A percentile compares a stretch with the other conserved stretches of the same genome.
phyloP scores from a whole-genome alignment of 2,888 invertebrate genomes.

The Drosophila parthenogenetica region DNA sequence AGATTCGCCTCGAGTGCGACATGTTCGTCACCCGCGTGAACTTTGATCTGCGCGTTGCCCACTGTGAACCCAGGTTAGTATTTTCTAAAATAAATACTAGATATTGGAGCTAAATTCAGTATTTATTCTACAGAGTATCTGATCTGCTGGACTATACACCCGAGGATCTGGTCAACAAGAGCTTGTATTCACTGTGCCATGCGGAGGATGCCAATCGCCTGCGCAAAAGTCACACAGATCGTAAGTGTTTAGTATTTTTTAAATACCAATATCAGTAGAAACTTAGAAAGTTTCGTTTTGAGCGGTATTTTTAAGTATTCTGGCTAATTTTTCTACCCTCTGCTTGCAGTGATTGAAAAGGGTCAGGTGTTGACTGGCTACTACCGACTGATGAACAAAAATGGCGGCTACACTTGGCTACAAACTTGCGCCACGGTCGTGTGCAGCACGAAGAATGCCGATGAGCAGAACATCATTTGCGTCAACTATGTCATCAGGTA shows the following conservation, averaged over 20 bases:
- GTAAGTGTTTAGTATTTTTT: conserved; percentile 88
- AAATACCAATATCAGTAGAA: not conserved
- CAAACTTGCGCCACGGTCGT: conserved; percentile 99
- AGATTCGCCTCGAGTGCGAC: conserved; percentile 96
- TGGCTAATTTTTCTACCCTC: not conserved
- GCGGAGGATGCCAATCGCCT: conserved; percentile 97
- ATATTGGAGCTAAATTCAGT: not conserved
- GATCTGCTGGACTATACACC: conserved; percentile 96
- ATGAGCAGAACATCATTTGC: conserved; percentile 98
- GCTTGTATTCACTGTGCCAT: conserved; percentile 97
- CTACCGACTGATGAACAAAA: conserved; percentile 97
- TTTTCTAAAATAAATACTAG: accelerated
- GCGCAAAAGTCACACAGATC: conserved; percentile 96
- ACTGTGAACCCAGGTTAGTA: conserved; percentile 97
- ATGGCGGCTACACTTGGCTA: conserved; percentile 98
- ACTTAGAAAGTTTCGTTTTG: too few relatives aligned
- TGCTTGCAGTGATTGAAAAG: conserved; percentile 93
- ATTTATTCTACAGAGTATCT: conserved; percentile 89
- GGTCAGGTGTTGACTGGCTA: conserved; percentile 98
- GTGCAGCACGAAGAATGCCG: conserved; percentile 97
- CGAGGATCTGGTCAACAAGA: conserved; percentile 97
- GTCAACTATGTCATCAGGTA: conserved; percentile 98
- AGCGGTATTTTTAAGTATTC: too few relatives aligned
- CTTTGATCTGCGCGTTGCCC: conserved; percentile 98
- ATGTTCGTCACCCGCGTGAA: conserved; percentile 98